phyloP scores from a whole-genome alignment of 1,140 invertebrate species.

The Musca vetustissima region DNA sequence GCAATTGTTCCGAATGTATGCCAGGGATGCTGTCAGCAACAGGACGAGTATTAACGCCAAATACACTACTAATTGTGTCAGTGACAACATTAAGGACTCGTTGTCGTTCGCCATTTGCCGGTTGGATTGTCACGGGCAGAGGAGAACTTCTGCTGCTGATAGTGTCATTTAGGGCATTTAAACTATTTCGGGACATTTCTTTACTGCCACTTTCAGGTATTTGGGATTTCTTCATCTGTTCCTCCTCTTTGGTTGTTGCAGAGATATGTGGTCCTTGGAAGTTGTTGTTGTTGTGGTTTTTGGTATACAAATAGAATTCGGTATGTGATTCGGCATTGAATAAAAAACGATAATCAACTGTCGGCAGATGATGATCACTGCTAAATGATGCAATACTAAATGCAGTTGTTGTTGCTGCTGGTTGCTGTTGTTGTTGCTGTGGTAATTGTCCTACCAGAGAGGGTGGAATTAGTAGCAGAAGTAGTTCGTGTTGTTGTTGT shows the following conservation, averaged over 20 bases:
- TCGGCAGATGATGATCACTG: slow-evolving; percentile 27
- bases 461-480: too few species aligned
- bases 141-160: not conserved
- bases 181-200: too few species aligned
- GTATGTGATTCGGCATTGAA: slow-evolving; percentile 52
- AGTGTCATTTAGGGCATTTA: too few species aligned
- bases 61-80: slow-evolving; percentile 43
- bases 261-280: not conserved
- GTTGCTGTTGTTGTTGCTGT: too few species aligned
- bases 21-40: not conserved
- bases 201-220: too few species aligned
- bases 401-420: slow-evolving; percentile 6
- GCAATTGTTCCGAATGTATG: slow-evolving; percentile 28
- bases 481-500: slow-evolving; percentile 4
- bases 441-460: too few species aligned
- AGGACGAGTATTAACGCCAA: slow-evolving; percentile 32
- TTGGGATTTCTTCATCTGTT: too few species aligned
- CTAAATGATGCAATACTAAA: slow-evolving; percentile 11
- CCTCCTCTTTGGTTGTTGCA: too few species aligned
- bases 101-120: slow-evolving; percentile 23
- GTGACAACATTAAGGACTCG: slow-evolving; percentile 36
- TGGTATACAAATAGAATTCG: slow-evolving; percentile 37
- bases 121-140: slow-evolving; percentile 4
- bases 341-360: slow-evolving; percentile 49
- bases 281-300: slow-evolving; percentile 24